A percentile compares a stretch with the other conserved stretches of the same genome.
phyloP scores from a whole-genome alignment of 2,113 vertebrate species.

The Elephantulus edwardii region DNA sequence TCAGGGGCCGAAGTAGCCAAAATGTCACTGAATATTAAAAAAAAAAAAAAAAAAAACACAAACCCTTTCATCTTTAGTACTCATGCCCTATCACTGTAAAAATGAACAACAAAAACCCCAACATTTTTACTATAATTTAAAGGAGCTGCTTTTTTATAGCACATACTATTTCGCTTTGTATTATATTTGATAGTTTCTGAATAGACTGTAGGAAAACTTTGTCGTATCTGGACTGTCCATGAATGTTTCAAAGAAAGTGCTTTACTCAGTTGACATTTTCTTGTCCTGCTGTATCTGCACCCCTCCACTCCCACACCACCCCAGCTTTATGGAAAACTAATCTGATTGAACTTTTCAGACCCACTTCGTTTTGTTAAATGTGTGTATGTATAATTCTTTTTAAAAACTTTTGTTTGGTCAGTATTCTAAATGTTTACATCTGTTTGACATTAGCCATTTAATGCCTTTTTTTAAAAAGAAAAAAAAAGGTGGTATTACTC shows the following conservation, averaged over 20 bases:
- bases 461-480: constrained; percentile 84
- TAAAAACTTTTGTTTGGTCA: constrained; percentile 80
- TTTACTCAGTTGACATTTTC: constrained; percentile 88
- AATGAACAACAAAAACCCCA: constrained; percentile 76
- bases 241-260: constrained; percentile 88
- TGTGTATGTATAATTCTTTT: constrained; percentile 67
- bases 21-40: constrained; percentile 81
- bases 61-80: constrained; percentile 79
- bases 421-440: constrained; percentile 91
- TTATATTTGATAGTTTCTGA: constrained; percentile 88
- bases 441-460: constrained; percentile 87
- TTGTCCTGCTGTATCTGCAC: constrained; percentile 84
- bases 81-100: constrained; percentile 85
- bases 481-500: constrained; percentile 85
- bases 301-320: constrained; percentile 50
- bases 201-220: constrained; percentile 85
- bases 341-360: constrained; percentile 80
- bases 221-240: constrained; percentile 88
- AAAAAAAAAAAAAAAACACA: too few species aligned
- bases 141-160: constrained; percentile 90
- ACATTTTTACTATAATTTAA: constrained; percentile 87
- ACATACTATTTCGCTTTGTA: constrained; percentile 88
- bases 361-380: constrained; percentile 72
- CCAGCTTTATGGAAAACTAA: constrained; percentile 82
- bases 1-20: constrained; percentile 82